Percentiles rank a stretch among this genome's conserved stretches.
Conservation (phyloP, 2,888 invertebrate species). For the Harpalus rubripes region DNA sequence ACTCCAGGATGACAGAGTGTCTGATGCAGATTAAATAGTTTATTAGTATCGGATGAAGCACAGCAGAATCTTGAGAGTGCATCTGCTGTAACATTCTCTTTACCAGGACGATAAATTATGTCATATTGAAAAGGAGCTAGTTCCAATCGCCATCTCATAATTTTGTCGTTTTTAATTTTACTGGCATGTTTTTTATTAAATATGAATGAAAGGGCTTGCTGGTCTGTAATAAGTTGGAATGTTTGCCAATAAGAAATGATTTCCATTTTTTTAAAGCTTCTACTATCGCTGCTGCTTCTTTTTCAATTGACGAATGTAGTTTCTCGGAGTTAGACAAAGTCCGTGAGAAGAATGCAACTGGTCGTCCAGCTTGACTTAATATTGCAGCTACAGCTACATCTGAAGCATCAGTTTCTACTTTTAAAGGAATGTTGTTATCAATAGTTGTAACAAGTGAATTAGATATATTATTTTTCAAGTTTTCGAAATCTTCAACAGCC, state of each 20-base stretch:
- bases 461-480: neutral
- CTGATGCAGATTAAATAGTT: too few species aligned
- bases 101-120: constrained; percentile 22
- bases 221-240: constrained; percentile 50
- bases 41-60: too few species aligned
- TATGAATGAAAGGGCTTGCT: constrained; percentile 60
- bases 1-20: too few species aligned
- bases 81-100: constrained; percentile 64
- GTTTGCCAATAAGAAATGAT: constrained; percentile 67
- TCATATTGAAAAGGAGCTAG: constrained; percentile 62
- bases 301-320: too few species aligned
- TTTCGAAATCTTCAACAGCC: neutral
- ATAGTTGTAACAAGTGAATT: constrained; percentile 3
- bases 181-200: constrained; percentile 61
- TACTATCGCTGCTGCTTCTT: constrained; percentile 68
- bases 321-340: neutral
- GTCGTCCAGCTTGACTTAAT: constrained; percentile 1
- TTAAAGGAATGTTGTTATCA: neutral
- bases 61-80: neutral
- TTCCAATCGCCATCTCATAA: constrained; percentile 67
- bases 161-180: constrained; percentile 59
- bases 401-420: constrained; percentile 14
- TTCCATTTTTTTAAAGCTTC: constrained; percentile 69
- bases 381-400: neutral
- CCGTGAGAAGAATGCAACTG: constrained; percentile 67